These are phyloP conservation scores for Siniperca knerii DNA, from an alignment of 2,113 vertebrate genomes.

Conservation along the genomic window DNA sequence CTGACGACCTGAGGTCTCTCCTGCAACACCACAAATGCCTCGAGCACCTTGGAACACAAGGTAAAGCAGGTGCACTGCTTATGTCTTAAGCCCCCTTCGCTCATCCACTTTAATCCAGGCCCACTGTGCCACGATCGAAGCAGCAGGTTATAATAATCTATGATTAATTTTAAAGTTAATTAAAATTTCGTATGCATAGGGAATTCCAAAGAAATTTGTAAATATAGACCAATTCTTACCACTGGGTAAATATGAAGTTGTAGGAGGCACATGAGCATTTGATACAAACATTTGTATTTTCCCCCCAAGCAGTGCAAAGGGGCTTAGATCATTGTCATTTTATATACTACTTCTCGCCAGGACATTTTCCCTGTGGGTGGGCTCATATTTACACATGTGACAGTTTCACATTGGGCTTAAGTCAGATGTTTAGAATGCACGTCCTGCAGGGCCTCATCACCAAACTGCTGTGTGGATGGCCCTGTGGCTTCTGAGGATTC, in stretches of 20 bases:
- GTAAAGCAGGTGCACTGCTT: slow-evolving; percentile 16
- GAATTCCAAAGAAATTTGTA: neutral
- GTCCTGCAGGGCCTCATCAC: too few relatives aligned
- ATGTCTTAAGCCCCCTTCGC: neutral
- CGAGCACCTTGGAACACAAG: slow-evolving; percentile 51
- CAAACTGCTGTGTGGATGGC: too few relatives aligned
- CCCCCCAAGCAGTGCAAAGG: too few relatives aligned
- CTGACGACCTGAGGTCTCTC: slow-evolving; percentile 63
- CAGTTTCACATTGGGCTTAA: too few relatives aligned
- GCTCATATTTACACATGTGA: too few relatives aligned
- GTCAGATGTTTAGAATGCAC: too few relatives aligned
- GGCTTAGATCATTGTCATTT: too few relatives aligned
- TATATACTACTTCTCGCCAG: too few relatives aligned
- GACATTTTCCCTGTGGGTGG: too few relatives aligned
- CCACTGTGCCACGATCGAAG: neutral
- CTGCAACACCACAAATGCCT: slow-evolving; percentile 73
- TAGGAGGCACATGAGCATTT: neutral
- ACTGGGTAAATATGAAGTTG: neutral
- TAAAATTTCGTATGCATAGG: neutral
- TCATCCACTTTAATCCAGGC: neutral
- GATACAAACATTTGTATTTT: too few relatives aligned
- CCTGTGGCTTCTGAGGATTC: neutral
- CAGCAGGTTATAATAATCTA: neutral
- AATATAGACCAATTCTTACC: neutral
- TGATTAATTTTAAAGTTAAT: neutral